Evolutionary conservation across 2,113 vertebrate genomes (phyloP), one percentile per base, ranked within the genome.

Genomic region (Gnathochromis pfefferi): DNA sequence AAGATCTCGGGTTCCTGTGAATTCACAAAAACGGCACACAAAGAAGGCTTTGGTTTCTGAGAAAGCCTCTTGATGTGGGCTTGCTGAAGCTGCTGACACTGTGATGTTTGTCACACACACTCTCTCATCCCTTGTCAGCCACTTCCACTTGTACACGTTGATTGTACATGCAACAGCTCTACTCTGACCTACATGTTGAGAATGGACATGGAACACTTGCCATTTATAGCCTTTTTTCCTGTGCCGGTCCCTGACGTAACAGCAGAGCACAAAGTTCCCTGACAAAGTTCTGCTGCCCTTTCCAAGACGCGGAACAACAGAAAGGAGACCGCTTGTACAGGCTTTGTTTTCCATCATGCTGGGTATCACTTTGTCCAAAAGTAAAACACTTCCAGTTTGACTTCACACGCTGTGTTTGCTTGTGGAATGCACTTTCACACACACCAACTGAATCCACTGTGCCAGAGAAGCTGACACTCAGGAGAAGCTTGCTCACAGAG

Each of bases 161-260:
- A 85, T 53, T 60, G 85, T 38, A 10, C 3, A 80, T 80, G 51
- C 84, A 55, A 51, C 88, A 81, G 47, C 89, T 93, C 85, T 51
- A 12, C 84, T 85, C 38, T 79, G 80, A 90, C 94, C 94, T 94
- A 96, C 92, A 95, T 96, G 87, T 92, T 85, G 81, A 85, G 94
- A 94, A 93, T 90, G 89, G 91, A 93, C 94, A 60, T 89, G 86
- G 88, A 85, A 85, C 85, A 92, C 85, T 91, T 92, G 80, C 94
- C 92, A 89, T 94, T 95, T 94, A 91, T 96, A 95, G 94, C 91
- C 83, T 86, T 91, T 33, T 87, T 93, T 55, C 81, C 83, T 87
- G 88, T 85, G 83, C 81, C 65, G 87, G 84, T 87, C 84, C 88
- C 85, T 84, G 85, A 88, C 81, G 91, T 92, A 85, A 92, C 82